These are phyloP conservation scores for Stenchaetothrips biformis DNA, from an alignment of 2,888 invertebrate genomes.

Conservation along the genomic window DNA sequence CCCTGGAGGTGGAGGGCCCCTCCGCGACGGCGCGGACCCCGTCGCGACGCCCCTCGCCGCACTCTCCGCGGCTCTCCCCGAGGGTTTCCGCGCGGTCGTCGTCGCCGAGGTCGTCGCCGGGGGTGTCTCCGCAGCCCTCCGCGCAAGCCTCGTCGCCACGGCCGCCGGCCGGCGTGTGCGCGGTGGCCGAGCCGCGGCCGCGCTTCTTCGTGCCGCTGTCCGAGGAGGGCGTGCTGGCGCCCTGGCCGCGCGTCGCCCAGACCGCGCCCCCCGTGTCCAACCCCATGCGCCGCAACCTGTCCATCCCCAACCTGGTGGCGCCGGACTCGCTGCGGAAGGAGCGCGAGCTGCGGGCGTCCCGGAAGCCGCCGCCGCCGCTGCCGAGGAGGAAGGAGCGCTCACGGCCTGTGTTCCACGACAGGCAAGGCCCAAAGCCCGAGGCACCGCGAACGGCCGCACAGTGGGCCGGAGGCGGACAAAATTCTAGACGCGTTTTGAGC, in stretches of 20 bases:
- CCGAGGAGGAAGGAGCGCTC: neutral
- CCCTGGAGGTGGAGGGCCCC: too few relatives aligned
- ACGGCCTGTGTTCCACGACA: slow-evolving; percentile 5
- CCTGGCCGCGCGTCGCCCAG: neutral
- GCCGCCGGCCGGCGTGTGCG: neutral
- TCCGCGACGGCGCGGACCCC: too few relatives aligned
- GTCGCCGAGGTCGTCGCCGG: neutral
- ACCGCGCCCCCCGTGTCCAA: slow-evolving; percentile 1
- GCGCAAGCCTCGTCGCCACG: neutral
- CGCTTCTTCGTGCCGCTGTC: slow-evolving; percentile 12
- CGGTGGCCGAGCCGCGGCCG: neutral
- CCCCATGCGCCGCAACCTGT: neutral
- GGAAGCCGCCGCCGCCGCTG: neutral
- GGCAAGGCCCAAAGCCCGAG: too few relatives aligned
- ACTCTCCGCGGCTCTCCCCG: neutral
- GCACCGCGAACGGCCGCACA: too few relatives aligned
- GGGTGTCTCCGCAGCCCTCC: neutral
- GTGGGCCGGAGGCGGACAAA: too few relatives aligned
- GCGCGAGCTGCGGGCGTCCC: neutral
- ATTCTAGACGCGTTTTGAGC: too few relatives aligned
- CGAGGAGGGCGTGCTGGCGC: slow-evolving; percentile 12
- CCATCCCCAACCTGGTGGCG: slow-evolving; percentile 10
- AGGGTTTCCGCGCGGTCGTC: neutral
- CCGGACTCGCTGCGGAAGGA: neutral
- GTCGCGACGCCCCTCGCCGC: too few relatives aligned